These are phyloP conservation scores for Tricholaema leucomelas DNA, from an alignment of 2,113 vertebrate genomes.

Conservation along the genomic window DNA sequence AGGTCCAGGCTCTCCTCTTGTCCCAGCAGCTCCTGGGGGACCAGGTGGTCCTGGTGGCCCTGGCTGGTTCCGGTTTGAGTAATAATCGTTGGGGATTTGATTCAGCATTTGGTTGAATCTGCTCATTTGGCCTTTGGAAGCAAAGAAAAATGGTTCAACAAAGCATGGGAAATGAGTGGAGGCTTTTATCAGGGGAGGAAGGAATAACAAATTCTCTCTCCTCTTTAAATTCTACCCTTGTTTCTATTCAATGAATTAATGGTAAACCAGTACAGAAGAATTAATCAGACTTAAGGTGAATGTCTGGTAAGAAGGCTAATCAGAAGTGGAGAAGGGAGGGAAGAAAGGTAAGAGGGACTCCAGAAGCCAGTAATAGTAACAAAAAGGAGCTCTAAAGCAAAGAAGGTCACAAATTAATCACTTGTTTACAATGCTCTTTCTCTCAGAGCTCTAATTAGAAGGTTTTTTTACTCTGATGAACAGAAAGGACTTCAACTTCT, in stretches of 20 bases:
- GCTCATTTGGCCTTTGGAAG: conserved; percentile 87
- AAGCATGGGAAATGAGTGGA: background rate
- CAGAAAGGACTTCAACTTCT: background rate
- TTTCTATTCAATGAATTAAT: background rate
- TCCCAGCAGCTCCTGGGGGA: conserved; percentile 79
- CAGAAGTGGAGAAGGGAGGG: background rate
- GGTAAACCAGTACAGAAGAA: background rate
- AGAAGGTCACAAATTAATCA: background rate
- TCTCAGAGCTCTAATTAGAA: background rate
- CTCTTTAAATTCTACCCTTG: background rate
- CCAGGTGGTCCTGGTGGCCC: conserved; percentile 90
- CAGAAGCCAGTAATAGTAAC: background rate
- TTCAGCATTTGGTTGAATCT: conserved; percentile 93
- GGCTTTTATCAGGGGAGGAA: background rate
- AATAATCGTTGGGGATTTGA: conserved; percentile 91
- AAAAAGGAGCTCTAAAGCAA: background rate
- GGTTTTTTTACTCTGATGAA: background rate
- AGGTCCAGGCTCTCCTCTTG: conserved; percentile 88
- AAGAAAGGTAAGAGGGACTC: background rate
- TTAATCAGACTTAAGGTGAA: background rate
- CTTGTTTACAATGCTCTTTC: background rate
- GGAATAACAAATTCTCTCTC: background rate
- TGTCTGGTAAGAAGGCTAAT: background rate
- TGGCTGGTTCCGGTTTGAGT: conserved; percentile 85
- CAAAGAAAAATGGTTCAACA: conserved; percentile 1